These are phyloP conservation scores for Eilema griseolum DNA, from an alignment of 2,888 invertebrate species.

Conservation along the genomic window DNA sequence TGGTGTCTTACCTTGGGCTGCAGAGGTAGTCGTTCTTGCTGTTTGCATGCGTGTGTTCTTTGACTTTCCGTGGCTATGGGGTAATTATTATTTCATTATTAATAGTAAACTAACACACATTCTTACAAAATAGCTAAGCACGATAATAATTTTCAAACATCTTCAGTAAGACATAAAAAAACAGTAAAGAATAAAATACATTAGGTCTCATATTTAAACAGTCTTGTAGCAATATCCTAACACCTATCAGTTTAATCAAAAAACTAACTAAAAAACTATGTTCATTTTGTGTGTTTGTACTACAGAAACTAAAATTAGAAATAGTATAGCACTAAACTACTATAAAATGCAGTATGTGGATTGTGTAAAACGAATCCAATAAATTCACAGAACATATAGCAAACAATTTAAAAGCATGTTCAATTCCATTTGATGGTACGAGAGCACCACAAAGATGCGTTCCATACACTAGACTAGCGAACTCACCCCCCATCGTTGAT, in stretches of 20 bases:
- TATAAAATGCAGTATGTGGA: neutral
- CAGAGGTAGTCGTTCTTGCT: conserved; percentile 71
- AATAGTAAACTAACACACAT: neutral
- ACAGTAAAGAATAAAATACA: no score
- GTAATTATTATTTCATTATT: conserved; percentile 58
- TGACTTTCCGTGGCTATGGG: conserved; percentile 79
- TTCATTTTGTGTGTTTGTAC: no score
- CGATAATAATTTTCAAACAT: neutral
- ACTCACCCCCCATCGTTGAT: neutral
- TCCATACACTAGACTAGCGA: no score
- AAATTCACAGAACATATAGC: neutral
- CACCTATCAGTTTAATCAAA: no score
- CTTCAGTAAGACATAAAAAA: no score
- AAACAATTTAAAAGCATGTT: neutral
- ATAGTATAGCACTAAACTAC: neutral
- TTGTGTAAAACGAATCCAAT: neutral
- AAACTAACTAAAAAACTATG: no score
- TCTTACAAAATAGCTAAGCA: neutral
- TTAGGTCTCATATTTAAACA: no score
- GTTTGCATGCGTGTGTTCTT: conserved; percentile 68
- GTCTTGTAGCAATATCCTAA: no score
- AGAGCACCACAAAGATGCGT: no score
- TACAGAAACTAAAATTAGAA: no score
- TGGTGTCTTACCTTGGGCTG: conserved; percentile 75
- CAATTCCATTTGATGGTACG: neutral